Conservation (phyloP, 2,113 vertebrate species). For the Rhinoptilus africanus region DNA sequence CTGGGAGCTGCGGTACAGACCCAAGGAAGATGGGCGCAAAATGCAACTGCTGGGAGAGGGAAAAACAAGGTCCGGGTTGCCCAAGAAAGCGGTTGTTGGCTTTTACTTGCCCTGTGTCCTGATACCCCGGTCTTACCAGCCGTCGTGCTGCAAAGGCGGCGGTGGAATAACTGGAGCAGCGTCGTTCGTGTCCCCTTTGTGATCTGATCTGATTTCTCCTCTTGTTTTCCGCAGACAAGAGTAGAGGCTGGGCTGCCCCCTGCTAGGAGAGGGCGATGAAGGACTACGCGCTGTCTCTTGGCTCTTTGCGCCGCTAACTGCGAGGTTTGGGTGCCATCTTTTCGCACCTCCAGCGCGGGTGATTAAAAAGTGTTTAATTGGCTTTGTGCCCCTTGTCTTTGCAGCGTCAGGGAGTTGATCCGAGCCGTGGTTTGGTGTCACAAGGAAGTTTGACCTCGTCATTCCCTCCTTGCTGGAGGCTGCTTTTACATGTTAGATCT, state of each 20-base stretch:
- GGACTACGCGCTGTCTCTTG: neutral
- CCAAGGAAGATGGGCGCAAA: neutral
- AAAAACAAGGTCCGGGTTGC: neutral
- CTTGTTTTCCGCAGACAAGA: neutral
- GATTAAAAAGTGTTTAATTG: rapidly evolving
- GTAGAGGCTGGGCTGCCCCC: neutral
- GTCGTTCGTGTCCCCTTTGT: neutral
- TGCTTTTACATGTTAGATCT: neutral
- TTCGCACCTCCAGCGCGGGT: neutral
- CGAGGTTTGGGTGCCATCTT: neutral
- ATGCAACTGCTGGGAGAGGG: neutral
- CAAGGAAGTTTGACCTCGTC: neutral
- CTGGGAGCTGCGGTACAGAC: neutral
- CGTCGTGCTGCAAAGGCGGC: rapidly evolving
- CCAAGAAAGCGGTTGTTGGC: neutral
- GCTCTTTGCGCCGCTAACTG: neutral
- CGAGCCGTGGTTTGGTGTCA: neutral
- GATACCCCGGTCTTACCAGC: neutral
- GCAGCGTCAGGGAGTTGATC: neutral
- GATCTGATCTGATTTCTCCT: neutral
- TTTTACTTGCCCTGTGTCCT: neutral
- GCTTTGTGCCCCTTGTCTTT: neutral
- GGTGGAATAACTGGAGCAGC: neutral
- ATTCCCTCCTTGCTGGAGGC: neutral
- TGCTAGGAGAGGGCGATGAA: neutral